Evolutionary conservation across 1,140 invertebrate species (phyloP).

Genomic region (Muscidifurax raptorellus): DNA sequence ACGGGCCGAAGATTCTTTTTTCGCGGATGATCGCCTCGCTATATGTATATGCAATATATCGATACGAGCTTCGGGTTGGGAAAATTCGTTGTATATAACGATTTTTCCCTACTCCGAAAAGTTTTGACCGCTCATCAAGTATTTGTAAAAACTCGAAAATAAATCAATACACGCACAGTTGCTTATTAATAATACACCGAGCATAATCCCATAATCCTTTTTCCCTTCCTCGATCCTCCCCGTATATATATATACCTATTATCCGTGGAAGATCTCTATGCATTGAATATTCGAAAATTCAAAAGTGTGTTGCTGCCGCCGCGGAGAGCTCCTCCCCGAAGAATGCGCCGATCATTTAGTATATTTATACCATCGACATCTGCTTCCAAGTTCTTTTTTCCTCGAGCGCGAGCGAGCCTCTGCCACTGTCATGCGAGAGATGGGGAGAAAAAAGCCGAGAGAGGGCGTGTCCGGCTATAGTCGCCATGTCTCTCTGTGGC

Average conservation of each 20-base stretch:
- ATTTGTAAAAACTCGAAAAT: no score
- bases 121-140: no score
- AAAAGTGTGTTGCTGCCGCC: not conserved
- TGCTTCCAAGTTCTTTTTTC: not conserved
- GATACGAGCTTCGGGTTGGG: no score
- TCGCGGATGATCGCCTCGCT: no score
- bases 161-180: not conserved
- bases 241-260: not conserved
- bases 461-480: conserved; percentile 39
- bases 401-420: not conserved
- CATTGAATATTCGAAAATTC: conserved; percentile 12
- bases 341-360: conserved; percentile 19
- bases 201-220: not conserved
- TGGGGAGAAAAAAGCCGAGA: not conserved
- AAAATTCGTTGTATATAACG: no score
- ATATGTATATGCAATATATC: no score
- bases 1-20: no score
- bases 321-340: conserved; percentile 3
- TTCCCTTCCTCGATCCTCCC: not conserved
- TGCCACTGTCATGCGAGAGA: not conserved
- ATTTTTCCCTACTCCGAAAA: no score
- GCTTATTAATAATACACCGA: not conserved
- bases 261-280: not conserved
- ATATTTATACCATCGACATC: conserved; percentile 8
- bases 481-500: conserved; percentile 36